These are phyloP conservation scores for Tolypeutes matacus DNA, from an alignment of 2,797 vertebrate species.

Conservation along the genomic window DNA sequence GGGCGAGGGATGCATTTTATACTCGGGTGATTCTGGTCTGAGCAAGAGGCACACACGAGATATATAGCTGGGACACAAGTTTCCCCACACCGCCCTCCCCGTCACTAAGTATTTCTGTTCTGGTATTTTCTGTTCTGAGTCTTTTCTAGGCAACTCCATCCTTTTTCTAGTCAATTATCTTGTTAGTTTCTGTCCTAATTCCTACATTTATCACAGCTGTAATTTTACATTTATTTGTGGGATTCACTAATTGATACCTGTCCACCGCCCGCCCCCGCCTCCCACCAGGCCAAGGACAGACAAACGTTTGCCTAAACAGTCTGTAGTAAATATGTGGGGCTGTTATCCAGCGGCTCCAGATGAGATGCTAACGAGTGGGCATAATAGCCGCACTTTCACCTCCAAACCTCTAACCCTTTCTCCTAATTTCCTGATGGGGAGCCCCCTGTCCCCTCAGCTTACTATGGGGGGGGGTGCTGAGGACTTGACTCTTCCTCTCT, in stretches of 20 bases:
- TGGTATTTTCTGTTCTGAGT: background rate
- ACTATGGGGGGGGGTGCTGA: too few relatives aligned
- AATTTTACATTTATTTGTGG: background rate
- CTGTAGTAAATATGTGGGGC: background rate
- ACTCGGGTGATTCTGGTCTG: background rate
- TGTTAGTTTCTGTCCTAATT: background rate
- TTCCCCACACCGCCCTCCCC: background rate
- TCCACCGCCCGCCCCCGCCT: background rate
- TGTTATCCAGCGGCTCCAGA: background rate
- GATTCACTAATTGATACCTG: background rate
- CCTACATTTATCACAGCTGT: background rate
- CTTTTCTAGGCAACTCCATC: background rate
- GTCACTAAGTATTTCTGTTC: background rate
- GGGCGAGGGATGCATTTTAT: background rate
- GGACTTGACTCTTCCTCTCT: background rate
- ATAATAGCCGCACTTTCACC: background rate
- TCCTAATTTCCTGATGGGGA: background rate
- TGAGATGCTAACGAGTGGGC: accelerated
- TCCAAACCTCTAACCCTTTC: background rate
- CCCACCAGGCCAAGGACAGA: background rate
- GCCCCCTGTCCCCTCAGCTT: background rate
- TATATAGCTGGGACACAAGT: too few relatives aligned
- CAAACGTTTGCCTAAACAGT: background rate
- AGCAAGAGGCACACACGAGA: background rate
- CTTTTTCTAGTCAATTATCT: background rate